Evolutionary conservation across 2,888 invertebrate genomes (phyloP).

Genomic region (Dolomedes plantarius): DNA sequence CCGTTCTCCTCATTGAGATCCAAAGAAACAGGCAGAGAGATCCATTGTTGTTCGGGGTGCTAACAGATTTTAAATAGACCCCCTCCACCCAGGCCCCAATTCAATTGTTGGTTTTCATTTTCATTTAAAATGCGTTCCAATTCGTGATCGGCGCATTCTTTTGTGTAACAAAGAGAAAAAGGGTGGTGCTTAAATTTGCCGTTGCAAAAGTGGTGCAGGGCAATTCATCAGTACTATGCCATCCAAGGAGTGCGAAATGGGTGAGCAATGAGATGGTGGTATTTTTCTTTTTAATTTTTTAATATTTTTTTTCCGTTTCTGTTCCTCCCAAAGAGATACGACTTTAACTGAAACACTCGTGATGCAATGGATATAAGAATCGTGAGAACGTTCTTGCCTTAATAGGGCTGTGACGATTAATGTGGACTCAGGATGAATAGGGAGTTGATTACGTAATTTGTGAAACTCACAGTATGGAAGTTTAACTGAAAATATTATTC

Average conservation of each 20-base stretch:
- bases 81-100: conserved; percentile 51
- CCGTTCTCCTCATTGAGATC: too few species aligned
- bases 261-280: conserved; percentile 17
- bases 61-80: conserved; percentile 43
- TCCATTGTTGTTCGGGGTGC: conserved; percentile 38
- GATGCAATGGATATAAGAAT: background rate
- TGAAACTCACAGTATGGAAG: too few species aligned
- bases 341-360: background rate
- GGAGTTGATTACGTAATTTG: too few species aligned
- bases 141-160: conserved; percentile 56
- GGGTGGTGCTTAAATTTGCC: conserved; percentile 22
- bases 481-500: too few species aligned
- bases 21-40: too few species aligned
- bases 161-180: conserved; percentile 42
- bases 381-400: background rate
- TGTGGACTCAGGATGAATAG: too few species aligned
- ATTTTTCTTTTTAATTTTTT: too few species aligned
- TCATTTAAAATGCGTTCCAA: conserved; percentile 54
- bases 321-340: too few species aligned
- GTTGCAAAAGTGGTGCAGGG: conserved; percentile 2
- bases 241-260: background rate
- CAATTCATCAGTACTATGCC: conserved; percentile 21
- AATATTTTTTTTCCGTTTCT: background rate
- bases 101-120: conserved; percentile 60
- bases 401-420: too few species aligned